Conservation (phyloP, 2,113 vertebrate species). For the Centrocercus urophasianus region DNA sequence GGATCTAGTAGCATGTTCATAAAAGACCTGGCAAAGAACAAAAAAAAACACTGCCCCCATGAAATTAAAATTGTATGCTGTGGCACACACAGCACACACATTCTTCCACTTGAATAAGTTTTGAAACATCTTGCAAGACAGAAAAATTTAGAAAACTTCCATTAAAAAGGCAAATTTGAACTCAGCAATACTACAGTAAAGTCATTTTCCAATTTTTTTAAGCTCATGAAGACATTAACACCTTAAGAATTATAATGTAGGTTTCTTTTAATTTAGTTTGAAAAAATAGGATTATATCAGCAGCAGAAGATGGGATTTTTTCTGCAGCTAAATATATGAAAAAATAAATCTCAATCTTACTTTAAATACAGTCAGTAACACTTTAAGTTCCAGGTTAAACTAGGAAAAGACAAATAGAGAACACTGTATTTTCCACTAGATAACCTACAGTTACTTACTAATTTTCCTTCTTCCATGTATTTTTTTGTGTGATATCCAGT, state of each 20-base stretch:
- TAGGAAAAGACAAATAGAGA: background rate
- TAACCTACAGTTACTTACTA: background rate
- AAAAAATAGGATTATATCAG: background rate
- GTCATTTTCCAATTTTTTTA: background rate
- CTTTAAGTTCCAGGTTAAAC: background rate
- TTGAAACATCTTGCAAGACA: background rate
- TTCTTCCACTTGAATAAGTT: slow-evolving; percentile 42
- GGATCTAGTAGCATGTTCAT: slow-evolving; percentile 49
- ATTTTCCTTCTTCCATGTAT: background rate
- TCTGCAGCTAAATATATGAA: background rate
- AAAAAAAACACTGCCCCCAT: slow-evolving; percentile 3
- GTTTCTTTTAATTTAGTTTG: background rate
- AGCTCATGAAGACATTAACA: background rate
- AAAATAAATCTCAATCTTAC: background rate
- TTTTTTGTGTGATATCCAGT: background rate
- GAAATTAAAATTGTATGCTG: slow-evolving; percentile 58
- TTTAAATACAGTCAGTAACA: background rate
- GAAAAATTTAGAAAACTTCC: background rate
- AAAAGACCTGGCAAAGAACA: slow-evolving; percentile 61
- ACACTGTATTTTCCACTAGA: background rate
- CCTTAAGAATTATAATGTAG: background rate
- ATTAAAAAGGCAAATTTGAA: background rate
- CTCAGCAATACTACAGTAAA: background rate
- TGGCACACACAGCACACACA: background rate
- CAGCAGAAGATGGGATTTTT: background rate